phyloP scores from a whole-genome alignment of 2,888 invertebrate species.

The Agrilus mali region DNA sequence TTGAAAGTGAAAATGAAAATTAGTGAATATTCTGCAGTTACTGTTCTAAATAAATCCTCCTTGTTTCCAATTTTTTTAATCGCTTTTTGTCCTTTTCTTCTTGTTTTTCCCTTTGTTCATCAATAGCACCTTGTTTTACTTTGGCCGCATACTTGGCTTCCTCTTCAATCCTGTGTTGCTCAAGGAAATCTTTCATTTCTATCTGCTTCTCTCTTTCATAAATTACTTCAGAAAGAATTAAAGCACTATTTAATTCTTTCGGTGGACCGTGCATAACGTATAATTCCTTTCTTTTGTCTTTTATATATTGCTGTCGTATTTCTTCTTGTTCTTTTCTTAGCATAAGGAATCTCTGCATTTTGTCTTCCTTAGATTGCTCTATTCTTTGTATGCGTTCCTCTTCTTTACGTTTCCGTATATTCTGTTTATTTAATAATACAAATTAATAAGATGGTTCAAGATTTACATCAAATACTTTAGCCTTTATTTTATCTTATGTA shows the following conservation, averaged over 20 bases:
- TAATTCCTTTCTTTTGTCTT: slow-evolving; percentile 16
- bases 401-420: slow-evolving; percentile 13
- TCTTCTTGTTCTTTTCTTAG: slow-evolving; percentile 19
- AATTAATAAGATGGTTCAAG: not conserved
- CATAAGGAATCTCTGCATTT: slow-evolving; percentile 12
- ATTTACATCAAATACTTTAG: too few species aligned
- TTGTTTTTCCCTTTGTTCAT: slow-evolving; percentile 19
- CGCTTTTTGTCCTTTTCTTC: slow-evolving; percentile 15
- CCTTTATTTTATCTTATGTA: too few species aligned
- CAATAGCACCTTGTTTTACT: slow-evolving; percentile 18
- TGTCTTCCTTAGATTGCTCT: slow-evolving; percentile 10
- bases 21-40: slow-evolving; percentile 8
- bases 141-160: slow-evolving; percentile 19
- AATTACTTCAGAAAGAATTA: slow-evolving; percentile 23
- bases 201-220: slow-evolving; percentile 27
- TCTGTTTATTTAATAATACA: slow-evolving; percentile 8
- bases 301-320: slow-evolving; percentile 20
- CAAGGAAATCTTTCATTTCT: slow-evolving; percentile 23
- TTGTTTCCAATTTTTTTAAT: slow-evolving; percentile 18
- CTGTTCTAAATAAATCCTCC: slow-evolving; percentile 16
- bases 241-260: slow-evolving; percentile 24
- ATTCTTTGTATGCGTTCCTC: slow-evolving; percentile 12
- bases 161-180: slow-evolving; percentile 22
- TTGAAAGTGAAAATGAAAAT: not conserved
- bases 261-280: slow-evolving; percentile 24